Conservation (phyloP, 2,797 vertebrate genomes). For the Bradypodion pumilum region DNA sequence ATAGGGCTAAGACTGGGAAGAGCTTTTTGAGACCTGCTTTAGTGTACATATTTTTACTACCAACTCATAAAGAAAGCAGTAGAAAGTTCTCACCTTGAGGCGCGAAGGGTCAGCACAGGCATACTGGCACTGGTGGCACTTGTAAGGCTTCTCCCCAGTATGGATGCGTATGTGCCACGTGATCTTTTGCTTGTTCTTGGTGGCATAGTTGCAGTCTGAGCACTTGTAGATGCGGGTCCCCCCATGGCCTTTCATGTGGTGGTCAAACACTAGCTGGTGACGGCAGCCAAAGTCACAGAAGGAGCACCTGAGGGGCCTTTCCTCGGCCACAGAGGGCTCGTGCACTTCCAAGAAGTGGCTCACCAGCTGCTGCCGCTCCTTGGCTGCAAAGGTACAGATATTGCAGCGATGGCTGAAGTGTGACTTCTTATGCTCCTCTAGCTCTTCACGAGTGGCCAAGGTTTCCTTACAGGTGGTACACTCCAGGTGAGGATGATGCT, state of each 20-base stretch:
- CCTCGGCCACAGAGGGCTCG: conserved; percentile 70
- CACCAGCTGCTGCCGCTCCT: conserved; percentile 84
- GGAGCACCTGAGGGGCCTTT: conserved; percentile 83
- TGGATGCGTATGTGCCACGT: conserved; percentile 96
- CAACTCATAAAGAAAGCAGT: not conserved
- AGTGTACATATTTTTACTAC: not conserved
- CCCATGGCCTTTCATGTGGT: conserved; percentile 91
- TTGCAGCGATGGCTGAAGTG: conserved; percentile 86
- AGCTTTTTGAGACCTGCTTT: not conserved
- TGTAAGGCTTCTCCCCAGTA: conserved; percentile 96
- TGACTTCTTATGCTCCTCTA: conserved; percentile 80
- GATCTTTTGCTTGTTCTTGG: conserved; percentile 95
- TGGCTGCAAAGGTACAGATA: conserved; percentile 85
- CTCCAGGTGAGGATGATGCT: conserved; percentile 79
- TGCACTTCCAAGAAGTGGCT: conserved; percentile 87
- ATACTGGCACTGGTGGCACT: conserved; percentile 90
- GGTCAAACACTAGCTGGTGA: conserved; percentile 91
- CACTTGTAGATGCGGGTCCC: conserved; percentile 92
- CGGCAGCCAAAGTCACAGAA: conserved; percentile 86
- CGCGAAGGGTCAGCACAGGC: conserved; percentile 92
- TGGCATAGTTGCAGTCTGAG: conserved; percentile 89
- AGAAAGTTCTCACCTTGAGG: conserved; percentile 84
- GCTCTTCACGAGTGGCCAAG: conserved; percentile 75
- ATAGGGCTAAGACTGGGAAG: too few relatives aligned
- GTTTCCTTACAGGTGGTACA: conserved; percentile 79